phyloP scores from a whole-genome alignment of 2,113 vertebrate genomes.

The Hassar affinis region DNA sequence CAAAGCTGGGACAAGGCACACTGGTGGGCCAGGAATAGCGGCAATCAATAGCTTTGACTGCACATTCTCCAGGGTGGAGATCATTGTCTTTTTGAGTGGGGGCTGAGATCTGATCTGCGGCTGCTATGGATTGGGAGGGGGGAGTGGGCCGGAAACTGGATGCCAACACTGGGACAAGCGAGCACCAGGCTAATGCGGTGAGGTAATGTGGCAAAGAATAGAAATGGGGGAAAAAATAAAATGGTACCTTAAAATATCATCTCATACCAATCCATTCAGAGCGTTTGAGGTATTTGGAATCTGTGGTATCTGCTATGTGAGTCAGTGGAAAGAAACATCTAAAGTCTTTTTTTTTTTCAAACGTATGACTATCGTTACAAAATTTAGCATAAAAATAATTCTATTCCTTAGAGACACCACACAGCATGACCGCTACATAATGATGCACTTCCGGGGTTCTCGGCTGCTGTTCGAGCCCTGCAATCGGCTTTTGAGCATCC shows the following conservation, averaged over 20 bases:
- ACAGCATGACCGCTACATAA: conserved; percentile 8
- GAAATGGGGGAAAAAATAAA: conserved; percentile 64
- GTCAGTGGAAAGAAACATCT: neutral
- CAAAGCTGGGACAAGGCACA: conserved; percentile 69
- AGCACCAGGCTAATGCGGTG: conserved; percentile 72
- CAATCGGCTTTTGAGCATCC: conserved; percentile 48
- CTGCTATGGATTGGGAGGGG: conserved; percentile 74
- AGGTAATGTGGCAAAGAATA: conserved; percentile 80
- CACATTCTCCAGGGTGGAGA: conserved; percentile 86
- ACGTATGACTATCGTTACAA: neutral
- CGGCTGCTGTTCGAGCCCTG: conserved; percentile 20
- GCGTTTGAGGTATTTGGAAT: neutral
- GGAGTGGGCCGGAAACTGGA: conserved; percentile 71
- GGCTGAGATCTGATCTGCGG: conserved; percentile 85
- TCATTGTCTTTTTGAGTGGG: conserved; percentile 85
- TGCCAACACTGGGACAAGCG: conserved; percentile 73
- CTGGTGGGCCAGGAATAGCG: conserved; percentile 91
- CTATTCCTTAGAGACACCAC: conserved; percentile 11
- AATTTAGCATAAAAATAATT: neutral
- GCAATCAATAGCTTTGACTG: conserved; percentile 88
- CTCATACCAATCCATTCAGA: conserved; percentile 26
- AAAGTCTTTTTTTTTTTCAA: neutral
- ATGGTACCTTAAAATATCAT: conserved; percentile 74
- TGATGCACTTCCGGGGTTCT: conserved; percentile 48
- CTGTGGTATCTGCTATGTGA: neutral